A percentile compares a stretch with the other conserved stretches of the same genome.
Evolutionary conservation across 2,888 invertebrate genomes (phyloP).

Genomic region (Acronicta leporina): DNA sequence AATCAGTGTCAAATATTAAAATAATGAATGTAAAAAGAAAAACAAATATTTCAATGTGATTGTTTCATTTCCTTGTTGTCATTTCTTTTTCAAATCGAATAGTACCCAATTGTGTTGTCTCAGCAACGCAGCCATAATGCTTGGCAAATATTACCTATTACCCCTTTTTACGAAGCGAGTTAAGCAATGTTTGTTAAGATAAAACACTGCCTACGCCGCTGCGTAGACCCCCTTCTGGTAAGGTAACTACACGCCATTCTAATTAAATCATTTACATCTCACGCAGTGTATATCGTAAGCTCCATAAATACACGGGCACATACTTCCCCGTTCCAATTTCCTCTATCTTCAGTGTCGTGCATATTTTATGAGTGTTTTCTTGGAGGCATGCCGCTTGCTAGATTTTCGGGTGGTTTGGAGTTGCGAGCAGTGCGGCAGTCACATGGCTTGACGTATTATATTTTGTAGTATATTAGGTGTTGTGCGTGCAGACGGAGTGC

Average conservation of each 20-base stretch:
- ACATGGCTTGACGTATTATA: conserved; percentile 23
- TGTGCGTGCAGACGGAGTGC: conserved; percentile 56
- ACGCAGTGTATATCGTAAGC: conserved; percentile 37
- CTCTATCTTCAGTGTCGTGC: conserved; percentile 44
- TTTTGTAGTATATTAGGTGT: conserved; percentile 37
- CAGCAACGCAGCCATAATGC: conserved; percentile 1
- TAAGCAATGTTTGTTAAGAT: conserved; percentile 33
- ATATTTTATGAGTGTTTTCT: conserved; percentile 52
- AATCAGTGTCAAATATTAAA: no score
- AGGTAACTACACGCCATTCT: conserved; percentile 47
- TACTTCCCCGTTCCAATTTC: conserved; percentile 44
- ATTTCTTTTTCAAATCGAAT: conserved; percentile 21
- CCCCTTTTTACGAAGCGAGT: conserved; percentile 25
- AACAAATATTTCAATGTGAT: conserved; percentile 7
- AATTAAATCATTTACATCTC: conserved; percentile 55
- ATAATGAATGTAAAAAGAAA: conserved; percentile 3
- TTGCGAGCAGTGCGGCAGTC: conserved; percentile 2
- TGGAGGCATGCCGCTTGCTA: conserved; percentile 17
- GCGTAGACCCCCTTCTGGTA: conserved; percentile 48
- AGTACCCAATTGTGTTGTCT: conserved; percentile 3
- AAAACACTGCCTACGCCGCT: conserved; percentile 38
- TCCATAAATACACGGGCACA: conserved; percentile 35
- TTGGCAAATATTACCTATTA: no score
- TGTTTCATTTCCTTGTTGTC: conserved; percentile 13
- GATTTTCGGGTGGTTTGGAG: conserved; percentile 12